These are phyloP conservation scores for Lasioglossum albipes DNA, from an alignment of 1,140 invertebrate genomes.

Conservation along the genomic window DNA sequence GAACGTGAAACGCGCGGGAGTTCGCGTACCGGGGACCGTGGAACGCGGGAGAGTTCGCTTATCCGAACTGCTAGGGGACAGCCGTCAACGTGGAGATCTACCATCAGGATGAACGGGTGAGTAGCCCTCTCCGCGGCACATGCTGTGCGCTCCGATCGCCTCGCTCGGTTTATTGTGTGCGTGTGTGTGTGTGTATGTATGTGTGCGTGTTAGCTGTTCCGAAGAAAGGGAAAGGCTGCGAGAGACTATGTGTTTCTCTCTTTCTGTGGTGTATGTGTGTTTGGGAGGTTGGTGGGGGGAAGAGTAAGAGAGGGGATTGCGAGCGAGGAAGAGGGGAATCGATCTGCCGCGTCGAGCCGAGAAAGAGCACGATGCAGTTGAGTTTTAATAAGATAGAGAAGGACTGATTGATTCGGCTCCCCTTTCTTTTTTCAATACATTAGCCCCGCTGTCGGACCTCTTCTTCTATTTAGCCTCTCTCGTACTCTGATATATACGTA, in stretches of 20 bases:
- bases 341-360: neutral
- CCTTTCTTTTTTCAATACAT: neutral
- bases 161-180: neutral
- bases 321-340: neutral
- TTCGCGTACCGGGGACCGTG: neutral
- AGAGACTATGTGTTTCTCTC: neutral
- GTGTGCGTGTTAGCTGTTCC: neutral
- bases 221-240: conserved; percentile 36
- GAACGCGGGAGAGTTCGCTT: conserved; percentile 52
- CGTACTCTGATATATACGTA: neutral
- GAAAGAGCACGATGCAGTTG: too few species aligned
- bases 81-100: conserved; percentile 53
- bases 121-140: conserved; percentile 8
- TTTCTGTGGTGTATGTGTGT: too few species aligned
- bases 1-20: conserved; percentile 38
- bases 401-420: neutral
- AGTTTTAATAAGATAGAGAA: neutral
- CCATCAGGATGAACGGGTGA: conserved; percentile 75
- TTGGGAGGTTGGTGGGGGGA: neutral
- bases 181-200: conserved; percentile 4
- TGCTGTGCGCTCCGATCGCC: too few species aligned
- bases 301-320: neutral
- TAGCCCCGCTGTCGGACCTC: neutral
- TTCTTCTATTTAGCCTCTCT: neutral
- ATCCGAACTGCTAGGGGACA: conserved; percentile 40